Evolutionary conservation across 2,888 invertebrate species (phyloP), one percentile per base, ranked within the genome.

Genomic region (Microdon myrmicae): DNA sequence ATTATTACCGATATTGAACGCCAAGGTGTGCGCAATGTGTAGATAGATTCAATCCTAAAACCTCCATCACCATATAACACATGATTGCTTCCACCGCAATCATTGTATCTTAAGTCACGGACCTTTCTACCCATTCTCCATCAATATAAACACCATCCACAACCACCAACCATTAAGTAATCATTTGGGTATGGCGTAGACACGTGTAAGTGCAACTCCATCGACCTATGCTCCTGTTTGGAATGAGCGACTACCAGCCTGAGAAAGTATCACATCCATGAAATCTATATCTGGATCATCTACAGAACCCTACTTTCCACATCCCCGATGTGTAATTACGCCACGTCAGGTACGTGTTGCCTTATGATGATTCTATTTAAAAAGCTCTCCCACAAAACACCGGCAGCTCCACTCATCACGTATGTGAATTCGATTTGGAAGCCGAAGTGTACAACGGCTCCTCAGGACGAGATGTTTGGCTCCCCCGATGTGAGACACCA

Each of bases 381-480:
- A 60, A 43, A 31, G 17, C 37, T 17, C 26, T 28, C 32, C 20
- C 51, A 34, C 10, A 34, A 38, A 38, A 38, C 37, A 28, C 43
- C 28, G 25, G 26, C 9, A 23, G 26, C 35, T 20, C 38, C 6
- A 3, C n/a, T 43, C 58, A 45, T 51, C 64, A 64, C 58, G 64
- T 64, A 53, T 64, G 64, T 58, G 64, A 32, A 64, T 64, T 64
- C 51, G 58, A 64, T 64, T 64, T 41, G n/a, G 28, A 58, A 53
- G 58, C 49, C 26, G 38, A 37, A 41, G 29, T 29, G 35, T 12
- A 9, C 6, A 10, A 6, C 9, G 41, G 29, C 56, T 45, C 49
- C 45, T 23, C 38, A 22, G 25, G 25, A 17, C 29, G 53, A 59
- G 16, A 32, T 29, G 34, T 13, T 20, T 20, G n/a, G n/a, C n/a